Evolutionary conservation across 2,888 invertebrate genomes (phyloP).

Genomic region (Lapara coniferarum): DNA sequence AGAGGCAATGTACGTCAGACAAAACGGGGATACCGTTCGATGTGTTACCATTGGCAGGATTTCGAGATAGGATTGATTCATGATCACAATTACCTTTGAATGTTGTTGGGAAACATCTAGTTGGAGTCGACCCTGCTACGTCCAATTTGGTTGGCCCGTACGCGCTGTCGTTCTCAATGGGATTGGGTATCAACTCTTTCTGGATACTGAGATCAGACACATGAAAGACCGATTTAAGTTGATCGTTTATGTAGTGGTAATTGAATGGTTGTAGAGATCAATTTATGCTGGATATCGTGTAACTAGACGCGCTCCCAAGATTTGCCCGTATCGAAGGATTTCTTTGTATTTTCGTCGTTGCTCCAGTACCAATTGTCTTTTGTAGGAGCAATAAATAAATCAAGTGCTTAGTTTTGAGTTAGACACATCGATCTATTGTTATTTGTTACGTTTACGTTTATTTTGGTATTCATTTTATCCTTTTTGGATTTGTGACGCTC

Average conservation of each 20-base stretch:
- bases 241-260: slow-evolving; percentile 38
- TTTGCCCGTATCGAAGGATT: slow-evolving; percentile 62
- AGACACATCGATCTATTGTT: slow-evolving; percentile 27
- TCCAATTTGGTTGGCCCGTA: slow-evolving; percentile 46
- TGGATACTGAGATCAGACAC: slow-evolving; percentile 39
- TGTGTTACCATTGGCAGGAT: slow-evolving; percentile 56
- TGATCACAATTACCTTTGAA: slow-evolving; percentile 78
- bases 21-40: slow-evolving; percentile 45
- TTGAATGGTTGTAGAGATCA: slow-evolving; percentile 38
- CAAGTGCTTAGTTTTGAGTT: slow-evolving; percentile 59
- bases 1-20: slow-evolving; percentile 46
- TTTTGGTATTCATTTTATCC: neutral
- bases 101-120: slow-evolving; percentile 65
- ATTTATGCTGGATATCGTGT: slow-evolving; percentile 38
- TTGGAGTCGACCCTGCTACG: slow-evolving; percentile 49
- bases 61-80: slow-evolving; percentile 78
- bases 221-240: slow-evolving; percentile 38
- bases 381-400: slow-evolving; percentile 64
- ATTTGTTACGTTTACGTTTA: slow-evolving; percentile 24
- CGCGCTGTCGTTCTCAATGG: slow-evolving; percentile 29
- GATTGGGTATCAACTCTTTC: slow-evolving; percentile 36
- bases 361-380: slow-evolving; percentile 58
- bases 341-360: slow-evolving; percentile 57
- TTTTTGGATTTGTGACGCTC: neutral
- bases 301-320: slow-evolving; percentile 55